phyloP scores from a whole-genome alignment of 2,797 vertebrate species.

The Neosilurus mollespiculum region DNA sequence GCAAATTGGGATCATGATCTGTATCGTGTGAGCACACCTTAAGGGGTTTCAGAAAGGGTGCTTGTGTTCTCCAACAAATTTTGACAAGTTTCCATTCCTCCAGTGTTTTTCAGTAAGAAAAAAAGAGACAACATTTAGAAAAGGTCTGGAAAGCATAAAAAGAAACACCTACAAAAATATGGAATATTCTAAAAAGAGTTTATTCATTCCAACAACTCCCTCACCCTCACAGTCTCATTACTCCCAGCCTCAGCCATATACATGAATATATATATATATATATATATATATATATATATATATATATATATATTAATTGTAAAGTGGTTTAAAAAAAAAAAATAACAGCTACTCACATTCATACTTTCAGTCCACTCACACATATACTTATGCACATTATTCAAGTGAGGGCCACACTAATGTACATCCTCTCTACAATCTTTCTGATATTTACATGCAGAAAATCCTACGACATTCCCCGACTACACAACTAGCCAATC shows the following conservation, averaged over 20 bases:
- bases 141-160: background rate
- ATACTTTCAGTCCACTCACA: constrained; percentile 34
- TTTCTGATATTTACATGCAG: constrained; percentile 57
- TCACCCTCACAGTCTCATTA: constrained; percentile 29
- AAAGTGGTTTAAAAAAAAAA: constrained; percentile 33
- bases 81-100: background rate
- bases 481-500: constrained; percentile 52
- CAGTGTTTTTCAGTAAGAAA: background rate
- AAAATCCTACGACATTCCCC: constrained; percentile 55
- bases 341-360: background rate
- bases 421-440: constrained; percentile 43
- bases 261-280: constrained; percentile 40
- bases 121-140: background rate
- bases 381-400: constrained; percentile 38
- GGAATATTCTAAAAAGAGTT: constrained; percentile 52
- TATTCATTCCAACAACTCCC: constrained; percentile 48
- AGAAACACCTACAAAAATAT: constrained; percentile 18
- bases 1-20: too few species aligned
- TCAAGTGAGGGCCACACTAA: constrained; percentile 44
- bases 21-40: too few species aligned
- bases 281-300: constrained; percentile 36
- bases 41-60: background rate
- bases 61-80: background rate
- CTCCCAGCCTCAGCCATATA: constrained; percentile 44
- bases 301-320: constrained; percentile 47